phyloP scores from a whole-genome alignment of 1,140 invertebrate genomes.

The Mizuhopecten yessoensis region DNA sequence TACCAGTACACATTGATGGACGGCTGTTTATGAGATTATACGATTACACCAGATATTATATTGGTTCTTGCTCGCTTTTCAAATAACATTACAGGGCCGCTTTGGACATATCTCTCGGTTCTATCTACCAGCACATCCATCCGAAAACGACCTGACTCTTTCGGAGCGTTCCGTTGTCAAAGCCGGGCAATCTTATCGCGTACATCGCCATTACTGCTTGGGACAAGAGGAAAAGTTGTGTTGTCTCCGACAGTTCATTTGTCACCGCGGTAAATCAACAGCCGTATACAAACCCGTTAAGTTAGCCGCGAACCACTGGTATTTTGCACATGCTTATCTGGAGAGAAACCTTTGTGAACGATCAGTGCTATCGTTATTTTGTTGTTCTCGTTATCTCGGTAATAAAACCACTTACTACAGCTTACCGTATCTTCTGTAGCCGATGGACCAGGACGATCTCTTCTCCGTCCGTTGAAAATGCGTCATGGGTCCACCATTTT shows the following conservation, averaged over 20 bases:
- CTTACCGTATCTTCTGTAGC: neutral
- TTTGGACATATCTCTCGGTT: neutral
- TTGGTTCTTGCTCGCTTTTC: slow-evolving; percentile 3
- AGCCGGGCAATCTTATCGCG: slow-evolving; percentile 13
- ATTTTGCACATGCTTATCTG: neutral
- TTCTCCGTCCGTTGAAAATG: neutral
- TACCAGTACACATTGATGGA: neutral
- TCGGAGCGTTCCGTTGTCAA: neutral
- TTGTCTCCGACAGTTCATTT: neutral
- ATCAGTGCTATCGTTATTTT: neutral
- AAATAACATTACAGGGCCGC: slow-evolving; percentile 12
- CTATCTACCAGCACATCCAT: neutral
- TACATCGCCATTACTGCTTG: slow-evolving; percentile 23
- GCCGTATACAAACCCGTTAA: neutral
- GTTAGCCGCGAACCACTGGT: neutral
- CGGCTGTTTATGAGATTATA: neutral
- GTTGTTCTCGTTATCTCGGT: neutral
- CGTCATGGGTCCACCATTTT: neutral
- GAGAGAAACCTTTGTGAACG: neutral
- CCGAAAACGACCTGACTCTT: neutral
- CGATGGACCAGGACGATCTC: neutral
- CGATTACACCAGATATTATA: neutral
- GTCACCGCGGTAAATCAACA: slow-evolving; percentile 30
- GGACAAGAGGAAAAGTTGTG: neutral
- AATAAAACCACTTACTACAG: slow-evolving; percentile 38